Conservation (phyloP, 2,797 vertebrate genomes). For the Knipowitschia caucasica region DNA sequence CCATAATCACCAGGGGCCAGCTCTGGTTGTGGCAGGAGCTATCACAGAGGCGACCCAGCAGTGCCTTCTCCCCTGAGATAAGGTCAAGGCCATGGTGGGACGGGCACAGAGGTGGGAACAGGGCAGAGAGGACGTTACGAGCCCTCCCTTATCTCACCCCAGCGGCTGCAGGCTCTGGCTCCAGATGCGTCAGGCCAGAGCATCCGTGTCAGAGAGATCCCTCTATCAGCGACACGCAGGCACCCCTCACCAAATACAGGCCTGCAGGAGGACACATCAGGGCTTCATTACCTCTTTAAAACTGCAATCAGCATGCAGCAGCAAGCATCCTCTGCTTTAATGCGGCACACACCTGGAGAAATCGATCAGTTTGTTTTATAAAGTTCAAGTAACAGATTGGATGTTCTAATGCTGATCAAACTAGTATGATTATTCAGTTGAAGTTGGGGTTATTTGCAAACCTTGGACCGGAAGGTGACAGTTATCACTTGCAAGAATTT, state of each 20-base stretch:
- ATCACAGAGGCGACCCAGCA: constrained; percentile 78
- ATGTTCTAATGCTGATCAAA: not conserved
- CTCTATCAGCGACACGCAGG: constrained; percentile 86
- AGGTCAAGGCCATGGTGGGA: constrained; percentile 72
- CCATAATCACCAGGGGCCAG: constrained; percentile 76
- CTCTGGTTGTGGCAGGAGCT: constrained; percentile 71
- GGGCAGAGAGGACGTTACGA: constrained; percentile 62
- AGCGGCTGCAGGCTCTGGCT: constrained; percentile 71
- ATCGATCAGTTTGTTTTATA: constrained; percentile 24
- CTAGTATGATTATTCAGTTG: not conserved
- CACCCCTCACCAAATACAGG: constrained; percentile 76
- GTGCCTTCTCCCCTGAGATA: constrained; percentile 83
- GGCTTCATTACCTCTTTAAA: constrained; percentile 86
- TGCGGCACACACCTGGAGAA: constrained; percentile 39
- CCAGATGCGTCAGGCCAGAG: constrained; percentile 69
- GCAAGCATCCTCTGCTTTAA: constrained; percentile 59
- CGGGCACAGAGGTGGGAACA: constrained; percentile 41
- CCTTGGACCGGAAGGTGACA: not conserved
- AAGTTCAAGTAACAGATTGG: constrained; percentile 3
- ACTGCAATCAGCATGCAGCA: constrained; percentile 64
- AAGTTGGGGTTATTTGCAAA: not conserved
- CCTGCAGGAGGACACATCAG: constrained; percentile 78
- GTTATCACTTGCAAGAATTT: not conserved
- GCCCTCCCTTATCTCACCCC: constrained; percentile 75
- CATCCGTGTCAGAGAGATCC: constrained; percentile 81